These are phyloP conservation scores for Hippoglossus stenolepis DNA, from an alignment of 2,113 vertebrate species.

Conservation along the genomic window DNA sequence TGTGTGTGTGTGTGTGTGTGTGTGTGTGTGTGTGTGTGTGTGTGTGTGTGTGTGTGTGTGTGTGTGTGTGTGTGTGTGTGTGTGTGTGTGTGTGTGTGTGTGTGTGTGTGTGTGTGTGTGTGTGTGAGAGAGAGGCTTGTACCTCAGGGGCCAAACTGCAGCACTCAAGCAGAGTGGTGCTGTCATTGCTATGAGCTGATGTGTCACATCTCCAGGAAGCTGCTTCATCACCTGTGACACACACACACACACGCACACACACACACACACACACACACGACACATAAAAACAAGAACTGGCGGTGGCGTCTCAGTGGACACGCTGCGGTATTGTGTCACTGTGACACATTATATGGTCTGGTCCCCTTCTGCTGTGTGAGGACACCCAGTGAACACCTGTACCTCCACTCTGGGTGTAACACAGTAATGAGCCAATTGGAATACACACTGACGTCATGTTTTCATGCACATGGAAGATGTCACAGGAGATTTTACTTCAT, in stretches of 20 bases:
- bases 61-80: conserved; percentile 7
- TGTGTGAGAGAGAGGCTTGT: neutral
- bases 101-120: neutral
- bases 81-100: conserved; percentile 14
- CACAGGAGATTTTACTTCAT: neutral
- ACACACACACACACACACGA: neutral
- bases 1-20: conserved; percentile 8
- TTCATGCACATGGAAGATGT: conserved; percentile 1
- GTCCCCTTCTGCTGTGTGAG: conserved; percentile 30
- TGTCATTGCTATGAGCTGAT: conserved; percentile 61
- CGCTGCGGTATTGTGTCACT: conserved; percentile 39
- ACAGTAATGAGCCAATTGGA: conserved; percentile 14
- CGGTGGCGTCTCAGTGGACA: conserved; percentile 47
- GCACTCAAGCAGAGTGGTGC: conserved; percentile 53
- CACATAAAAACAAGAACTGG: neutral
- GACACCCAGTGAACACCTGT: conserved; percentile 66
- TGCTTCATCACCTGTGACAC: conserved; percentile 71
- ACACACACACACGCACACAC: neutral
- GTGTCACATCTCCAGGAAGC: conserved; percentile 60
- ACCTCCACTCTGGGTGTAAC: conserved; percentile 18
- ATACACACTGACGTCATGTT: conserved; percentile 45
- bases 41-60: neutral
- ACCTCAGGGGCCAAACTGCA: conserved; percentile 24
- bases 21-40: neutral
- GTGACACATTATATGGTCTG: conserved; percentile 61